Evolutionary conservation across 2,888 invertebrate genomes (phyloP).

Genomic region (Leptarthrus brevirostris): DNA sequence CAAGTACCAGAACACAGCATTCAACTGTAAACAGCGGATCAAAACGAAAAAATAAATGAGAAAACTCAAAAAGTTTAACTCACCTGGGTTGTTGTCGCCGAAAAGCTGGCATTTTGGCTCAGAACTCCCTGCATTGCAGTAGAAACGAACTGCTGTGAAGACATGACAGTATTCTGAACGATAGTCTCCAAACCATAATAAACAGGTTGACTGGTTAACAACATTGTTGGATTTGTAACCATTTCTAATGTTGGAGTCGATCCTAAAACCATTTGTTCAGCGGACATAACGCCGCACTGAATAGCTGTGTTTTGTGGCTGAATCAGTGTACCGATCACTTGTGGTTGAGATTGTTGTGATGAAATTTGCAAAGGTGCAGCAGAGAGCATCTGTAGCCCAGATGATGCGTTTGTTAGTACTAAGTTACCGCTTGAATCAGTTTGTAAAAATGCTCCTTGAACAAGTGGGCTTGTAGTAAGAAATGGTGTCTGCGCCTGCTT

Average conservation of each 20-base stretch:
- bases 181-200: conserved; percentile 88
- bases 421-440: conserved; percentile 73
- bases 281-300: conserved; percentile 68
- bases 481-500: conserved; percentile 71
- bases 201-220: conserved; percentile 78
- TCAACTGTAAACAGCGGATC: too few species aligned
- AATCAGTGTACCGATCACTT: conserved; percentile 73
- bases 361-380: conserved; percentile 70
- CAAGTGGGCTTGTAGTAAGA: conserved; percentile 67
- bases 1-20: too few species aligned
- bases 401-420: conserved; percentile 70
- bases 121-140: conserved; percentile 84
- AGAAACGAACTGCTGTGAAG: conserved; percentile 86
- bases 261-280: conserved; percentile 74
- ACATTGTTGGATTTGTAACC: conserved; percentile 73
- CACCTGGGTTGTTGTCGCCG: conserved; percentile 79
- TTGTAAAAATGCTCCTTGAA: conserved; percentile 73
- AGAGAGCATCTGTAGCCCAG: conserved; percentile 72
- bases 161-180: conserved; percentile 89
- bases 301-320: conserved; percentile 71
- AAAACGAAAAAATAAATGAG: too few species aligned
- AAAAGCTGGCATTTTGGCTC: conserved; percentile 84
- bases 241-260: conserved; percentile 74
- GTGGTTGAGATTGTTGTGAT: conserved; percentile 68
- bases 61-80: too few species aligned